A percentile compares a stretch with the other conserved stretches of the same genome.
Conservation (phyloP, 2,113 vertebrate species). For the Colistium nudipinnis region DNA sequence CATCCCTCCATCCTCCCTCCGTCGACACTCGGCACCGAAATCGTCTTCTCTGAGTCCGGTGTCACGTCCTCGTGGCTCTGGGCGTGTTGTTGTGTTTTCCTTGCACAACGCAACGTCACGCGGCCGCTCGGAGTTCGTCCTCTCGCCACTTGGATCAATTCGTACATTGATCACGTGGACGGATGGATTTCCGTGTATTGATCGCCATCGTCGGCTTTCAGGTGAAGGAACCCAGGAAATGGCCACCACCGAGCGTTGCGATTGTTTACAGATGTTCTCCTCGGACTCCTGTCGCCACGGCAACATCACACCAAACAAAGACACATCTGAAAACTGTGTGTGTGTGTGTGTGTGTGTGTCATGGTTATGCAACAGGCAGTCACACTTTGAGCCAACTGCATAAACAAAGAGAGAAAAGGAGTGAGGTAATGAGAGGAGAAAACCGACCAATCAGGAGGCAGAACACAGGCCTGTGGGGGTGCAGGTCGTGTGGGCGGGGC, state of each 20-base stretch:
- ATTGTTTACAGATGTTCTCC: slow-evolving; percentile 40
- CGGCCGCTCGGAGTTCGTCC: too few relatives aligned
- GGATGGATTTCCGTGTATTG: too few relatives aligned
- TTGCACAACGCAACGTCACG: too few relatives aligned
- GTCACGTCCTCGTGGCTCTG: too few relatives aligned
- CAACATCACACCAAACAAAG: slow-evolving; percentile 63
- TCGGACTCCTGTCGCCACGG: slow-evolving; percentile 24
- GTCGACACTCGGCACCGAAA: slow-evolving; percentile 26
- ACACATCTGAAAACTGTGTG: slow-evolving; percentile 46
- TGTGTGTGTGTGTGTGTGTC: slow-evolving; percentile 11
- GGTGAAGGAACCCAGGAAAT: too few relatives aligned
- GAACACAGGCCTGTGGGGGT: neutral
- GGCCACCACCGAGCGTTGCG: too few relatives aligned
- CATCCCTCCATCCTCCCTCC: slow-evolving; percentile 60
- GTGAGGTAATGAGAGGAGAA: neutral
- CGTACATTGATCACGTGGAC: too few relatives aligned
- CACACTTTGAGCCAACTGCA: slow-evolving; percentile 38
- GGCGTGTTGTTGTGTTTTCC: neutral
- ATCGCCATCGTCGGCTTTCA: too few relatives aligned
- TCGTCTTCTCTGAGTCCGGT: too few relatives aligned
- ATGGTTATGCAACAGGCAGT: slow-evolving; percentile 42
- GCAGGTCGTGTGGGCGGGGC: too few relatives aligned
- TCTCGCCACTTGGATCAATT: too few relatives aligned
- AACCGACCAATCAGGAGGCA: slow-evolving; percentile 19
- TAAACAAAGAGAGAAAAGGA: slow-evolving; percentile 17